Evolutionary conservation across 2,888 invertebrate species (phyloP).

Genomic region (Melitaea athalia): DNA sequence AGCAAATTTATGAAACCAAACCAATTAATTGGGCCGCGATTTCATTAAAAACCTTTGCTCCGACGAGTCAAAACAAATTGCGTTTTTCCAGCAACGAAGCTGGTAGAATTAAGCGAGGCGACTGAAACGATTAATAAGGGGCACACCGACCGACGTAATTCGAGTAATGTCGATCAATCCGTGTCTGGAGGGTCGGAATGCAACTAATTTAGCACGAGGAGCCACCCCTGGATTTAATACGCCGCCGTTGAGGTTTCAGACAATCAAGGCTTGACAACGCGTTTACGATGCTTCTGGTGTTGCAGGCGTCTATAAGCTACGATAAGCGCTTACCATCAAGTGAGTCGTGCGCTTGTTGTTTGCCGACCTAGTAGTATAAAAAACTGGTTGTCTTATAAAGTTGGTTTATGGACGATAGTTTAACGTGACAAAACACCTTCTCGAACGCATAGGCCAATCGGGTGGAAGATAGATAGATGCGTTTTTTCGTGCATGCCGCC

Average conservation of each 20-base stretch:
- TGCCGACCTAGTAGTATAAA: no score
- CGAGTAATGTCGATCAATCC: constrained; percentile 12
- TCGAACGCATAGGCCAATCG: no score
- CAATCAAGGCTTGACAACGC: no score
- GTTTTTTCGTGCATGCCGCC: no score
- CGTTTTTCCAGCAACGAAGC: not conserved
- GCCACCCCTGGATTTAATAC: not conserved
- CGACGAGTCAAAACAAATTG: not conserved
- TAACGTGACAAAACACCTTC: no score
- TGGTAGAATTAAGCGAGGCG: not conserved
- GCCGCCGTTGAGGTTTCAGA: not conserved
- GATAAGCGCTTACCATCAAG: no score
- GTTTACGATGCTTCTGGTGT: no score
- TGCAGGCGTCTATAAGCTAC: no score
- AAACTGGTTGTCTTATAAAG: no score
- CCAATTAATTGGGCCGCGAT: not conserved
- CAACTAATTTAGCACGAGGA: not conserved
- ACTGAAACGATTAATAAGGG: not conserved
- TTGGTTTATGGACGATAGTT: no score
- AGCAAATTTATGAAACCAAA: not conserved
- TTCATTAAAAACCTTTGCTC: not conserved
- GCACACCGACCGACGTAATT: constrained; percentile 1
- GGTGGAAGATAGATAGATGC: no score
- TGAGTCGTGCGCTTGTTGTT: no score
- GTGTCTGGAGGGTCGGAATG: not conserved